Conservation (phyloP, 2,113 vertebrate genomes). For the Sakesphorus luctuosus region DNA sequence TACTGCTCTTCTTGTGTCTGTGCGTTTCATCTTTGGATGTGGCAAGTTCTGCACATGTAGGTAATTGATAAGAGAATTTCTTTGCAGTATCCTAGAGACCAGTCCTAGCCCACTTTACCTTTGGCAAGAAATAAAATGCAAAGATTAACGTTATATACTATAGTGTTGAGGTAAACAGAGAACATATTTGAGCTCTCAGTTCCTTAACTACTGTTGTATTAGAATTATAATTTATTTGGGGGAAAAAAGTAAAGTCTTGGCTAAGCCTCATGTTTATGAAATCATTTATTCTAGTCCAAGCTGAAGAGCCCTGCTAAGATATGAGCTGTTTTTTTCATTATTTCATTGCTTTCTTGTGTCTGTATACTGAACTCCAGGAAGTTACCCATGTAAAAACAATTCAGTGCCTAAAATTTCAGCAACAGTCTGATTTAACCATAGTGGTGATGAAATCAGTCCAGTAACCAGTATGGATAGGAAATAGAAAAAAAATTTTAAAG, state of each 20-base stretch:
- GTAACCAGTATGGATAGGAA: not conserved
- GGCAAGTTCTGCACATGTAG: not conserved
- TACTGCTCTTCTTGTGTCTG: not conserved
- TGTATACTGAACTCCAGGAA: not conserved
- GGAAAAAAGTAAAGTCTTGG: not conserved
- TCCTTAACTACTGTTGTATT: not conserved
- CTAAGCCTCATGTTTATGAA: not conserved
- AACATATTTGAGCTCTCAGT: not conserved
- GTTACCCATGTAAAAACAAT: not conserved
- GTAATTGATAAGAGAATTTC: not conserved
- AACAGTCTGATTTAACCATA: not conserved
- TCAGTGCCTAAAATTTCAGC: not conserved
- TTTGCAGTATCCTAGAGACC: not conserved
- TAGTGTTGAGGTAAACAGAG: not conserved
- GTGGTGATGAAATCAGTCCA: not conserved
- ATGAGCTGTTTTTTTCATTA: not conserved
- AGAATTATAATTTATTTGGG: not conserved
- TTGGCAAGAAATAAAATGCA: not conserved
- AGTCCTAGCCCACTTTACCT: not conserved
- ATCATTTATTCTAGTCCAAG: not conserved
- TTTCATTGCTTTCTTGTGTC: not conserved
- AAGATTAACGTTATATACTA: not conserved
- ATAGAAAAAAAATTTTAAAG: not conserved
- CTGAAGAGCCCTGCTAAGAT: not conserved
- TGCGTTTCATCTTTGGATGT: not conserved